A percentile compares a stretch with the other conserved stretches of the same genome.
phyloP scores from a whole-genome alignment of 2,888 invertebrate genomes.

The Ecdyonurus torrentis region DNA sequence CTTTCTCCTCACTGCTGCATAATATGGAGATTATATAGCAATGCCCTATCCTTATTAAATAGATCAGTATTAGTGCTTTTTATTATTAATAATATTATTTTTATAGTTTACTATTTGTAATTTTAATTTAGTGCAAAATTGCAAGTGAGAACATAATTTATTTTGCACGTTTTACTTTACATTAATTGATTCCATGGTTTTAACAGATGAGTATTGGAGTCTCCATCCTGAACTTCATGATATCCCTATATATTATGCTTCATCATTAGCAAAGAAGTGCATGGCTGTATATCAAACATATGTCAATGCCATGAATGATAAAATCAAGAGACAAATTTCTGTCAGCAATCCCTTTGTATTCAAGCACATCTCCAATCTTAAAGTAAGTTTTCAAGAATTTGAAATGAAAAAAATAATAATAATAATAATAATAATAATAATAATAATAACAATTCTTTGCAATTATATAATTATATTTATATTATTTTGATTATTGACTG shows the following conservation, averaged over 20 bases:
- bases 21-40: too few relatives aligned
- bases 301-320: slow-evolving; percentile 98
- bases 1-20: too few relatives aligned
- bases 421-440: too few relatives aligned
- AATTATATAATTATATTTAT: background rate
- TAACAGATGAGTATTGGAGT: slow-evolving; percentile 90
- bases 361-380: slow-evolving; percentile 88
- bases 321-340: slow-evolving; percentile 88
- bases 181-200: background rate
- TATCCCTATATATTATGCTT: slow-evolving; percentile 98
- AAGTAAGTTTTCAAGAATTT: slow-evolving; percentile 41
- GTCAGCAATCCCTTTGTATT: slow-evolving; percentile 98
- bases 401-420: too few relatives aligned
- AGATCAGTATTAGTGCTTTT: too few relatives aligned
- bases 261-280: slow-evolving; percentile 96
- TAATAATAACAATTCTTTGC: background rate
- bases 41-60: too few relatives aligned
- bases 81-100: too few relatives aligned
- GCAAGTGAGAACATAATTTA: background rate
- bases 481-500: too few relatives aligned
- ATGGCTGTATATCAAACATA: slow-evolving; percentile 99
- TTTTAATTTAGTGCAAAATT: background rate
- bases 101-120: too few relatives aligned
- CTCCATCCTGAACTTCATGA: slow-evolving; percentile 94
- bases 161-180: too few relatives aligned